Conservation (phyloP, 2,113 vertebrate genomes). For the Dicaeum eximium region DNA sequence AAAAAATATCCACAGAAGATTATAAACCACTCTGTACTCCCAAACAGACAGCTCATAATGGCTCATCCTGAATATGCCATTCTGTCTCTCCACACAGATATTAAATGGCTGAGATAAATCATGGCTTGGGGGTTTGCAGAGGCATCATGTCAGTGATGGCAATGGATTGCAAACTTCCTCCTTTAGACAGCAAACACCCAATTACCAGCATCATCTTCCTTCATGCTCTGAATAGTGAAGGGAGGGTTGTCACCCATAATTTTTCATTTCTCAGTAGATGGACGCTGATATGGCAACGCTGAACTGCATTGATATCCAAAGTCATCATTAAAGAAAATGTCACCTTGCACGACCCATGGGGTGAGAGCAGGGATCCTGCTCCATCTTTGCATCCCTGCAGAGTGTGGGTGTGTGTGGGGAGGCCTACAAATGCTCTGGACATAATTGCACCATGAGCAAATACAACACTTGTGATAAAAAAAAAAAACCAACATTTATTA, state of each 20-base stretch:
- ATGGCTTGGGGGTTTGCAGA: constrained; percentile 19
- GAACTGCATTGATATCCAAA: not conserved
- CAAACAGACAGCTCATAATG: constrained; percentile 42
- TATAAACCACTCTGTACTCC: constrained; percentile 6
- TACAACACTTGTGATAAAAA: not conserved
- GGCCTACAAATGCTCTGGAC: not conserved
- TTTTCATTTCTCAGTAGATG: constrained; percentile 26
- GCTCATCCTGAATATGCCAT: constrained; percentile 28
- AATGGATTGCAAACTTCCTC: constrained; percentile 46
- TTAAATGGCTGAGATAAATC: constrained; percentile 44
- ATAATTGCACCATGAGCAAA: not conserved
- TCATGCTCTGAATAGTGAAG: not conserved
- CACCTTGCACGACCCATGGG: accelerated
- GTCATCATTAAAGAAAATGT: not conserved
- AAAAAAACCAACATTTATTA: not conserved
- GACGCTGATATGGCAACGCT: not conserved
- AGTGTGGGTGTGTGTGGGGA: accelerated
- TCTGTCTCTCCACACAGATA: constrained; percentile 20
- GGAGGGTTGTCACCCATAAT: not conserved
- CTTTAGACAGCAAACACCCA: constrained; percentile 42
- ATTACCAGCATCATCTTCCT: constrained; percentile 40
- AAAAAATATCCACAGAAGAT: constrained; percentile 15
- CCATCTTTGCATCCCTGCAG: not conserved
- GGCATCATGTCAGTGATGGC: not conserved
- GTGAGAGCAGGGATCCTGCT: not conserved